Percentiles rank a stretch among this genome's conserved stretches.
Evolutionary conservation across 2,888 invertebrate species (phyloP).

Genomic region (Hirtodrosophila histrioides): DNA sequence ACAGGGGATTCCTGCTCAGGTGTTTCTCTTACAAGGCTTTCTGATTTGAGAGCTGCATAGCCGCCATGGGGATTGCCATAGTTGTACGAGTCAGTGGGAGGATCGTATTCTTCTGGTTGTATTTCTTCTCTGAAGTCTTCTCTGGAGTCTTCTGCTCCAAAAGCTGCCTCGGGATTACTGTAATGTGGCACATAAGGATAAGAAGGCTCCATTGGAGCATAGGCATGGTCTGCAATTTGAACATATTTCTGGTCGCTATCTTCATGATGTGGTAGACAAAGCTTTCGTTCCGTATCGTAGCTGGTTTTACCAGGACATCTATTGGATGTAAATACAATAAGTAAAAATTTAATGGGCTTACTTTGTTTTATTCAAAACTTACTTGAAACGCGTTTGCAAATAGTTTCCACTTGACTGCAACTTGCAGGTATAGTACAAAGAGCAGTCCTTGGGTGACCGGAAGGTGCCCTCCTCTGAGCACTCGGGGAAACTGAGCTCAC

Average conservation of each 20-base stretch:
- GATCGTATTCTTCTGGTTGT: constrained; percentile 6
- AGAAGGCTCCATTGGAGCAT: constrained; percentile 42
- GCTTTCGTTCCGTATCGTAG: constrained; percentile 59
- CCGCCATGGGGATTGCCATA: background rate
- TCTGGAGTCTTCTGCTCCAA: constrained; percentile 21
- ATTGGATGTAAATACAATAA: background rate
- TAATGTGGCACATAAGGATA: constrained; percentile 43
- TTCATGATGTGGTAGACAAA: constrained; percentile 66
- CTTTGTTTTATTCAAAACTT: constrained; percentile 17
- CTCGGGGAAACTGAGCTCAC: constrained; percentile 81
- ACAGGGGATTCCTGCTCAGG: constrained; percentile 10
- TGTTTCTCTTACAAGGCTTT: constrained; percentile 11
- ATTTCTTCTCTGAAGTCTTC: constrained; percentile 9
- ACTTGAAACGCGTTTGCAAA: constrained; percentile 83
- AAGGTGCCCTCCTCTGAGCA: constrained; percentile 82
- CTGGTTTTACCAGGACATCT: constrained; percentile 77
- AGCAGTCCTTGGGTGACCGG: constrained; percentile 82
- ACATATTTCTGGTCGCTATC: constrained; percentile 65
- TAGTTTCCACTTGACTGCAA: constrained; percentile 78
- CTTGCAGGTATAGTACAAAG: constrained; percentile 84
- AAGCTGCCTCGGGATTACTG: constrained; percentile 24
- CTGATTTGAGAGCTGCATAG: background rate
- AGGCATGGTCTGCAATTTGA: constrained; percentile 56
- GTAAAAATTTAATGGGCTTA: too few species aligned
- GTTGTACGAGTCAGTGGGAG: constrained; percentile 9